Conservation (phyloP, 53 echinoderm and acorn worm species). For the Patiria pectinifera region DNA sequence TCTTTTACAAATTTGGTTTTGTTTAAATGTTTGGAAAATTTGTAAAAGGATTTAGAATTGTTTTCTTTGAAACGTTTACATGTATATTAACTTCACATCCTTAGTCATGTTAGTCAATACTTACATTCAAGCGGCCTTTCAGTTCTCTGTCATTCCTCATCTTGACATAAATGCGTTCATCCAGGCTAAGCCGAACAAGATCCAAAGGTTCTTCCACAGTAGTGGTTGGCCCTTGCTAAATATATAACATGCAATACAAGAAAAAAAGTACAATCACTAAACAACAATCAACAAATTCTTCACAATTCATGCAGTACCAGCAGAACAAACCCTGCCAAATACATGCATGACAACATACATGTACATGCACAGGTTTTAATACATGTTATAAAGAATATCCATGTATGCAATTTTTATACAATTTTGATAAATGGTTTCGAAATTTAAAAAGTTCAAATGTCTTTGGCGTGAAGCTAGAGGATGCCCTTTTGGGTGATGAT, state of each 20-base stretch:
- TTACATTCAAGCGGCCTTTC: constrained; percentile 89
- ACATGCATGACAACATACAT: no score
- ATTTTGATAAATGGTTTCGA: no score
- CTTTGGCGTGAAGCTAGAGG: no score
- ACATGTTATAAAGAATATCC: no score
- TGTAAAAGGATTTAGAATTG: no score
- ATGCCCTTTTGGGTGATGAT: no score
- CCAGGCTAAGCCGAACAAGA: constrained; percentile 87
- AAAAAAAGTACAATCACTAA: neutral
- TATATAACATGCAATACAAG: constrained; percentile 18
- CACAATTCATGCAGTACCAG: neutral
- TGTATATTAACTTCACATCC: neutral
- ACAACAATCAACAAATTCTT: neutral
- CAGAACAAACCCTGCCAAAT: neutral
- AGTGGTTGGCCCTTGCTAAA: constrained; percentile 78
- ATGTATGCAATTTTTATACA: no score
- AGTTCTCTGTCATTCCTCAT: constrained; percentile 98
- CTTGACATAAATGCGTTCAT: constrained; percentile 96
- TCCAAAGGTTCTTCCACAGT: constrained; percentile 95
- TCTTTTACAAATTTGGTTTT: no score
- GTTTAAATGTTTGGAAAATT: no score
- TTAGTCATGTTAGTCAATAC: constrained; percentile 1
- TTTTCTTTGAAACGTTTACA: no score
- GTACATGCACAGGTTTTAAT: no score
- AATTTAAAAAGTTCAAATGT: no score